Percentiles rank a stretch among this genome's conserved stretches.
phyloP scores from a whole-genome alignment of 92 coral and sea anemone genomes.

The Plumapathes pennacea region DNA sequence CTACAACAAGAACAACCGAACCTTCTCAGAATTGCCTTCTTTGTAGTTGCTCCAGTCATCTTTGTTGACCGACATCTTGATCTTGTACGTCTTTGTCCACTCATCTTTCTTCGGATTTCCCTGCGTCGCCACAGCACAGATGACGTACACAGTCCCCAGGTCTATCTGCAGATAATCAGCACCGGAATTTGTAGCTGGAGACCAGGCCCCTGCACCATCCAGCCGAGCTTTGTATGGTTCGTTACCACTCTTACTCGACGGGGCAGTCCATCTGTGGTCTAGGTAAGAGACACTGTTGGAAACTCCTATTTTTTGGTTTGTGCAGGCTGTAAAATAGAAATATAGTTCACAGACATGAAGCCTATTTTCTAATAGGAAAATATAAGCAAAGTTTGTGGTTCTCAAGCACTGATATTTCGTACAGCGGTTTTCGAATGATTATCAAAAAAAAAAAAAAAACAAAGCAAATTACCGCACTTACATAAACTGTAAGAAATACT shows the following conservation, averaged over 20 bases:
- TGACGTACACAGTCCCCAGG: slow-evolving; percentile 29
- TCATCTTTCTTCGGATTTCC: slow-evolving; percentile 8
- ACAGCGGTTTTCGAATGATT: too few relatives aligned
- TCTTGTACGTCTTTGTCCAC: slow-evolving; percentile 29
- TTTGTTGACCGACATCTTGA: slow-evolving; percentile 14
- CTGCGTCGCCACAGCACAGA: slow-evolving; percentile 34
- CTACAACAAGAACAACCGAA: too few relatives aligned
- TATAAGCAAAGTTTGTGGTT: too few relatives aligned
- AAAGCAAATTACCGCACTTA: too few relatives aligned
- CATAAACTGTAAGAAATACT: too few relatives aligned
- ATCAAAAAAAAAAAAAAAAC: too few relatives aligned
- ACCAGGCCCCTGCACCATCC: neutral
- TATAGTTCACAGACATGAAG: too few relatives aligned
- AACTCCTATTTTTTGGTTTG: neutral
- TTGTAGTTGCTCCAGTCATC: too few relatives aligned
- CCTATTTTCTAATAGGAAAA: too few relatives aligned
- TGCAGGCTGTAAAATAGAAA: too few relatives aligned
- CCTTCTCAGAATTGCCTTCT: too few relatives aligned
- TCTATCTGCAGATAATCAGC: slow-evolving; percentile 13
- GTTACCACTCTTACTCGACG: neutral
- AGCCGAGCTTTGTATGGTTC: neutral
- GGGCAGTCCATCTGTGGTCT: neutral
- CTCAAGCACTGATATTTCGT: too few relatives aligned
- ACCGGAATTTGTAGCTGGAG: neutral
- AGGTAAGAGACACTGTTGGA: neutral